Evolutionary conservation across 2,113 vertebrate genomes (phyloP).

Genomic region (Perca fluviatilis): DNA sequence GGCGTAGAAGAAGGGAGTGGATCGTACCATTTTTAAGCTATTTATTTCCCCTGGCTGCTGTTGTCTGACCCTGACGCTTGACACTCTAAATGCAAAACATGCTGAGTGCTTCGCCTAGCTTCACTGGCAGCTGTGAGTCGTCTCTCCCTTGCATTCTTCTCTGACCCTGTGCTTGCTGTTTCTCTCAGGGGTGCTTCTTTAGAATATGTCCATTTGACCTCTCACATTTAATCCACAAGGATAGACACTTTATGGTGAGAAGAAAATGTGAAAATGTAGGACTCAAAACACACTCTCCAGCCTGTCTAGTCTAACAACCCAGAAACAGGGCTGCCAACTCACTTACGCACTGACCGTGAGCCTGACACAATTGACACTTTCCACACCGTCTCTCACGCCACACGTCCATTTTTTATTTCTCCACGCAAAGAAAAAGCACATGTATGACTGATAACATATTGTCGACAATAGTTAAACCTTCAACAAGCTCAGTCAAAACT

Average conservation of each 20-base stretch:
- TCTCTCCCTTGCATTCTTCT: conserved; percentile 12
- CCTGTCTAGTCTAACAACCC: not conserved
- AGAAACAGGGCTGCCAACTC: no score
- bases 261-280: not conserved
- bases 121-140: conserved; percentile 28
- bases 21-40: conserved; percentile 48
- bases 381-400: no score
- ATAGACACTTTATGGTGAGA: not conserved
- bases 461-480: no score
- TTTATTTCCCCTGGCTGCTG: conserved; percentile 56
- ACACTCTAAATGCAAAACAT: conserved; percentile 54
- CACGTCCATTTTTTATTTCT: no score
- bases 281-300: not conserved
- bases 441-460: no score
- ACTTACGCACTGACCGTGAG: no score
- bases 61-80: conserved; percentile 36
- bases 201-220: conserved; percentile 13
- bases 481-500: no score
- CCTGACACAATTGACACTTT: no score
- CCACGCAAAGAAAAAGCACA: no score
- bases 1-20: conserved; percentile 8
- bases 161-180: conserved; percentile 3
- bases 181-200: conserved; percentile 22
- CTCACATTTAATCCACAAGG: conserved; percentile 8
- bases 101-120: not conserved